Evolutionary conservation across 2,113 vertebrate genomes (phyloP).

Genomic region (Cyanistes caeruleus): DNA sequence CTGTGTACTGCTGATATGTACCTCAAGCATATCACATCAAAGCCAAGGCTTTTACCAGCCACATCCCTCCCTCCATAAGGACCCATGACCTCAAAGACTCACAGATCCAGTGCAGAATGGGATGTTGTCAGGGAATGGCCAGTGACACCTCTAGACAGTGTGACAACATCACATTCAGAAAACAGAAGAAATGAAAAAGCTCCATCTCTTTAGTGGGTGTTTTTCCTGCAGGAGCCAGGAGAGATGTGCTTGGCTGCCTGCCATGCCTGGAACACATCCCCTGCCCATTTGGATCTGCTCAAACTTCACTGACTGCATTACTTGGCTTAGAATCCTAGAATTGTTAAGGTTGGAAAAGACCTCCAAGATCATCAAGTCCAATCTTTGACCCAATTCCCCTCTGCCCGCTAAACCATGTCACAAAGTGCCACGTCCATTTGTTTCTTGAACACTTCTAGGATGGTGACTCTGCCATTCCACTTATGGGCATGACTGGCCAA

Average conservation of each 20-base stretch:
- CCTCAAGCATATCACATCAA: background rate
- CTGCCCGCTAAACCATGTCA: background rate
- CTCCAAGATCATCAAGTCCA: background rate
- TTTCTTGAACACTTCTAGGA: background rate
- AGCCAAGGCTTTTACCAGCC: background rate
- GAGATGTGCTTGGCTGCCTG: background rate
- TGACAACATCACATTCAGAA: background rate
- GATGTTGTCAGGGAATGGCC: background rate
- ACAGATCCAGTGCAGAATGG: background rate
- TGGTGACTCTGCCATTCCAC: background rate
- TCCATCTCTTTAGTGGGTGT: background rate
- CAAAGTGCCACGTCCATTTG: background rate
- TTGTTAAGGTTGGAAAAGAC: background rate
- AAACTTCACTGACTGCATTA: background rate
- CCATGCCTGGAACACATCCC: background rate
- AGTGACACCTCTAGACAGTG: background rate
- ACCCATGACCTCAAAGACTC: background rate
- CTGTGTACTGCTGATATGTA: background rate
- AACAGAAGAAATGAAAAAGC: background rate
- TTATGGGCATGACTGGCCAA: accelerated
- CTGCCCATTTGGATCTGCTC: background rate
- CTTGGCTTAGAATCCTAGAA: background rate
- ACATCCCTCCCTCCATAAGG: background rate
- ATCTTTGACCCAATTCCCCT: background rate
- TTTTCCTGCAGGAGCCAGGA: background rate